Evolutionary conservation across 2,113 vertebrate genomes (phyloP).

Genomic region (Orthonyx spaldingii): DNA sequence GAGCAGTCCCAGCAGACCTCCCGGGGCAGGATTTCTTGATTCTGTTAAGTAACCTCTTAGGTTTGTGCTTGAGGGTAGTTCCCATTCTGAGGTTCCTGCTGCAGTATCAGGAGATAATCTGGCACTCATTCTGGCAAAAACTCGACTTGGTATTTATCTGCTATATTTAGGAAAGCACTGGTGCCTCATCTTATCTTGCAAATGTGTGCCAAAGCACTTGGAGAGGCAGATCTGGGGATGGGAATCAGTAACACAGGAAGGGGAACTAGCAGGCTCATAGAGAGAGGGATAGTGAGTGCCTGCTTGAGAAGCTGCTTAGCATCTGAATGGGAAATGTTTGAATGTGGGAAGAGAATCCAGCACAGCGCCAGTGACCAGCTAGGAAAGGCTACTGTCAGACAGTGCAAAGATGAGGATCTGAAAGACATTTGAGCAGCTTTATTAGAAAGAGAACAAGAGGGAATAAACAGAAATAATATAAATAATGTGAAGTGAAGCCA

Average conservation of each 20-base stretch:
- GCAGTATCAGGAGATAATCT: not conserved
- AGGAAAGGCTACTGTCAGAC: not conserved
- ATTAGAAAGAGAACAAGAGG: not conserved
- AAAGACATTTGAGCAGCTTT: not conserved
- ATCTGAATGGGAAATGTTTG: not conserved
- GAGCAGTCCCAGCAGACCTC: not conserved
- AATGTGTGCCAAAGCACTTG: not conserved
- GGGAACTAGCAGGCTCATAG: not conserved
- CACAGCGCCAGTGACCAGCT: not conserved
- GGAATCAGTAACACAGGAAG: not conserved
- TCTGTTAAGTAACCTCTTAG: not conserved
- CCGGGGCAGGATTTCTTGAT: not conserved
- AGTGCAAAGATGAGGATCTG: not conserved
- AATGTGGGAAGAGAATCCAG: not conserved
- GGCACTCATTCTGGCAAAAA: not conserved
- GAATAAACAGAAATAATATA: not conserved
- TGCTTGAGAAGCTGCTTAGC: not conserved
- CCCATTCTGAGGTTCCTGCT: not conserved
- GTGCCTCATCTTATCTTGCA: not conserved
- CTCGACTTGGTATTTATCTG: not conserved
- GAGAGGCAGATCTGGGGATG: not conserved
- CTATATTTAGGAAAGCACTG: not conserved
- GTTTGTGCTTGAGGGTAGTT: not conserved
- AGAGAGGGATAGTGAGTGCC: not conserved
- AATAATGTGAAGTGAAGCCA: not conserved